Base-by-base conservation (phyloP, 1,140 invertebrate species). In the Aphaenogaster floridana region DNA sequence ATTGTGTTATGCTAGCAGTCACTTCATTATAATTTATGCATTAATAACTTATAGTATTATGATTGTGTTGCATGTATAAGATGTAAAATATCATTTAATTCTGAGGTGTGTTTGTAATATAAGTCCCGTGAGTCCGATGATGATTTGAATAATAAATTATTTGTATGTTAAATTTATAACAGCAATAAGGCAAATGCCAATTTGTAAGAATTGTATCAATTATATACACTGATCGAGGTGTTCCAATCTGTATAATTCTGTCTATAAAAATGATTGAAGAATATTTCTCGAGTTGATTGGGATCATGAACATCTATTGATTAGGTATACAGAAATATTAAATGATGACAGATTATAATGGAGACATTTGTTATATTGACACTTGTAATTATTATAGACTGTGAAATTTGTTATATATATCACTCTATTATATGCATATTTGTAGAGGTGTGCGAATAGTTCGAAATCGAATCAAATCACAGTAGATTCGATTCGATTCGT, bases 21-120 rank as follows among this genome's bases (percentile, higher is more conserved):
- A 66, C 1, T 86, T 21, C 9, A 78, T 45, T 48, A 42, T 76
- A 78, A 78, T 86, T 64, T 66, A 66, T 86, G 21, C 17, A 66
- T 48, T 66, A 77, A 64, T 77, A 78, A 78, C 9, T 63, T 79
- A 42, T 85, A 61, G 21, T 59, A 64, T 63, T 61, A 52, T 77
- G 61, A 36, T 74, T 76, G 21, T 85, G 13, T 68, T 66, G 63
- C 48, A 54, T 78, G 45, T 85, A 83, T 45, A 74, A 76, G 8
- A 76, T 77, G 34, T 76, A 0, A 76, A 63, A 85, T 63, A 63
- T 72, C 17, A 15, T 85, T 34, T 66, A 64, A 78, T 64, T 21
- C 13, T 63, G 50, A 48, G 7, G 9, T 28, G 52, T 50, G 15
- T 42, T 78, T 34, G n/a, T 64, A 64, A 78, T 66, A 54, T 78